Evolutionary conservation across 1,140 invertebrate genomes (phyloP), one percentile per base, ranked within the genome.

Genomic region (Galendromus occidentalis): DNA sequence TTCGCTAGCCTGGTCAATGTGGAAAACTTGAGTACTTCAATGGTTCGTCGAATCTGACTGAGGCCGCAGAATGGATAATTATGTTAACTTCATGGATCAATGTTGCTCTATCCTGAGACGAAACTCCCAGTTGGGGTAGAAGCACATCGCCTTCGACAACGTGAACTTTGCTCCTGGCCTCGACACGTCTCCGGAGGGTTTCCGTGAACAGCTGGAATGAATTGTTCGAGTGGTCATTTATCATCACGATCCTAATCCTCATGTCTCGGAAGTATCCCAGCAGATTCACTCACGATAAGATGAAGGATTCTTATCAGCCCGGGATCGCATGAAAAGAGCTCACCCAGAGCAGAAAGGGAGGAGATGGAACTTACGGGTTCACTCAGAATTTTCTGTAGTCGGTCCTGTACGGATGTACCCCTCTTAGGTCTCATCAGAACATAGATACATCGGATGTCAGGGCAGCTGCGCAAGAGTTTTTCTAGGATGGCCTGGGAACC

Each of bases 11-110:
- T n/a, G n/a, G n/a, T n/a, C n/a, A n/a, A n/a, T n/a, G n/a, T n/a
- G n/a, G n/a, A n/a, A n/a, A n/a, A n/a, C n/a, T n/a, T 39, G 9
- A 4, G 9, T 39, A 39, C 33, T 39, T 39, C 66, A 98, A 80
- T 67, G 91, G 89, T 78, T 98, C 94, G 75, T 98, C 93, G 76
- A 98, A 98, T 75, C 92, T 90, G 45, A 97, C 86, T n/a, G 94
- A 97, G 33, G 94, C 94, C 6, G 95, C 95, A 64, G 90, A 94
- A 77, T 98, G 94, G 79, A 98, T 96, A 17, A 98, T 91, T 67
- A 97, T 80, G 63, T 87, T 86, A 51, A 96, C 87, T 70, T 83
- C 80, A 2, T 85, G 78, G 67, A 80, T 80, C 14, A 93, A 75
- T 25, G 79, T 75, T 47, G 82, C 77, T 70, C 85, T 82, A 78